Base-by-base conservation (phyloP, 2,888 invertebrate genomes). In the Nomada ruficornis region DNA sequence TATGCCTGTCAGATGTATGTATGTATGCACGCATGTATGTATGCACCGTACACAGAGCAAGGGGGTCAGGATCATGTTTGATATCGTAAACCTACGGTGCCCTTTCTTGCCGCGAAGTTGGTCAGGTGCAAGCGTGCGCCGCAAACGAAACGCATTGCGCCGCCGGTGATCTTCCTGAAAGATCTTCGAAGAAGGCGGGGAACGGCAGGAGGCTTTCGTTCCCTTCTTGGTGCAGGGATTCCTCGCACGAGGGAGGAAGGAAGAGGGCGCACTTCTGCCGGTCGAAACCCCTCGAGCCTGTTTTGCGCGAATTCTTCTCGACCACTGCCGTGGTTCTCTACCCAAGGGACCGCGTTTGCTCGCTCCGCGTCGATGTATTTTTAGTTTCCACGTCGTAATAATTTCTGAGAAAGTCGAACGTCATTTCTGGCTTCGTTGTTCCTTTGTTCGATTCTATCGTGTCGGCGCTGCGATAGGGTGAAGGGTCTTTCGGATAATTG, bases 301-400 rank as follows among this genome's bases (percentile, higher is more conserved):
- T 89, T 89, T 89, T 89, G 88, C 88, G 88, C 86, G 88, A 89
- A 90, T 89, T 89, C 90, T 87, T 89, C 82, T 84, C 80, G 73
- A 81, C 80, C 85, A 7, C 70, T 36, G 69, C 86, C 87, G 86
- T 84, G 87, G 86, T 87, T 89, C 87, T 84, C 89, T 54, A 80
- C 77, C 57, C 83, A 62, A 72, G 79, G 78, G 85, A 83, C 85
- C 77, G 55, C 68, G 68, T 72, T 67, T 18, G 20, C 44, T 57
- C n/a, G 55, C 52, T 29, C 62, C 36, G 29, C 70, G 60, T 44
- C 36, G n/a, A 44, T 57, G 52, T 77, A 72, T 72, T 64, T 77
- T 71, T 65, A 52, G 64, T 65, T 72, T 63, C 64, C 65, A 9
- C 23, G 11, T 64, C 20, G 64, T 60, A 50, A 72, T 65, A 57